Base-by-base conservation (phyloP, 2,113 vertebrate species). In the Brachionichthys hirsutus region DNA sequence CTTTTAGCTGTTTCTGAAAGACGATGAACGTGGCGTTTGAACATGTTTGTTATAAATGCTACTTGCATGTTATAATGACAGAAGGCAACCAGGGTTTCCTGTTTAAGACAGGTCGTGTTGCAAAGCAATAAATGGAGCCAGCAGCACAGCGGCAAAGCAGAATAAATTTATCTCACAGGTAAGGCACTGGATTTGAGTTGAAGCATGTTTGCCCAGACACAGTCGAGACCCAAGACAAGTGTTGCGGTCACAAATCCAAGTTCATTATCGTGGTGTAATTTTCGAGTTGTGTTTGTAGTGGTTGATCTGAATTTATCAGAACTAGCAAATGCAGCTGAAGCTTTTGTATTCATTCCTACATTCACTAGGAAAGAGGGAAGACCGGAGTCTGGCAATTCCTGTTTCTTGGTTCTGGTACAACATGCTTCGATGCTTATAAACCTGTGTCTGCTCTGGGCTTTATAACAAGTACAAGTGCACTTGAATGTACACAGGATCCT, bases 401-500 rank as follows among this genome's bases (percentile, higher is more conserved):
- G 4, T 20, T 20, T 34, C n/a, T 13, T 17, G 12, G 19, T 18
- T 51, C 19, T 62, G 46, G n/a, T 46, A 30, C 42, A n/a, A n/a
- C n/a, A 22, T 55, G 19, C 12, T 57, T 41, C 24, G 50, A 52
- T 53, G 62, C 58, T 65, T 53, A 54, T 57, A 18, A 63, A 45
- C 46, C 40, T 67, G 64, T 73, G 62, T 73, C 55, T 70, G 57
- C 22, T 64, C 62, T 73, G 44, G 22, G 52, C 54, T 69, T 18
- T 60, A 20, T 58, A 62, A 55, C n/a, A n/a, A n/a, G n/a, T n/a
- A 30, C 61, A 42, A 34, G n/a, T 59, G 34, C 30, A 12, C 16
- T 62, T 10, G 40, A 67, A 50, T 43, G 51, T 56, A 58, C 51
- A 58, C 60, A 53, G 2, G n/a, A 18, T 36, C 11, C 42, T 51